Conservation (phyloP, 2,888 invertebrate species). For the Ceriagrion tenellum region DNA sequence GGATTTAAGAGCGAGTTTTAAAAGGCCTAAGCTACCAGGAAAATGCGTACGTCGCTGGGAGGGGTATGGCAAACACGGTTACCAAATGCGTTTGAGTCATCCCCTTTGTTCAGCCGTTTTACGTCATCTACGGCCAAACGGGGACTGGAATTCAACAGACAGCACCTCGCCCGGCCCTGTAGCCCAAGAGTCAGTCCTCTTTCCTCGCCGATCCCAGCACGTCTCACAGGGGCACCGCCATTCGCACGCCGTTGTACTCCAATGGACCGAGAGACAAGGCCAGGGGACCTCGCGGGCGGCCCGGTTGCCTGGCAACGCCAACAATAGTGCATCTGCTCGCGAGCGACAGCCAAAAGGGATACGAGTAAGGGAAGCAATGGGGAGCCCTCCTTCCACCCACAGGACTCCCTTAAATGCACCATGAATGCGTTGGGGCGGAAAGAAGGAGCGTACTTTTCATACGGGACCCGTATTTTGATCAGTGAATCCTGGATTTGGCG, state of each 20-base stretch:
- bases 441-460: neutral
- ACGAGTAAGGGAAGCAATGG: neutral
- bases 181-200: neutral
- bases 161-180: neutral
- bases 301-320: constrained; percentile 37
- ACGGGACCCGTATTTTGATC: neutral
- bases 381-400: neutral
- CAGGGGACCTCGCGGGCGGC: constrained; percentile 2
- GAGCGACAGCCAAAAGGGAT: constrained; percentile 29
- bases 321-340: constrained; percentile 36
- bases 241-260: constrained; percentile 21
- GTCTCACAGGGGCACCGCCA: constrained; percentile 13
- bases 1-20: neutral
- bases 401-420: neutral
- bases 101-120: constrained; percentile 24
- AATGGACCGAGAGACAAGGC: neutral
- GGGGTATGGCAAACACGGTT: constrained; percentile 18
- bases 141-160: neutral
- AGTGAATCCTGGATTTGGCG: neutral
- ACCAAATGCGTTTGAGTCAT: constrained; percentile 28
- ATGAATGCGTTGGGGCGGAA: neutral
- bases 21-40: too few relatives aligned
- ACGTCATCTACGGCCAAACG: constrained; percentile 45
- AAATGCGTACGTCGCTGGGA: too few relatives aligned
- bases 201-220: neutral